Base-by-base conservation (phyloP, 1,140 invertebrate species). In the Cecropterus lyciades region DNA sequence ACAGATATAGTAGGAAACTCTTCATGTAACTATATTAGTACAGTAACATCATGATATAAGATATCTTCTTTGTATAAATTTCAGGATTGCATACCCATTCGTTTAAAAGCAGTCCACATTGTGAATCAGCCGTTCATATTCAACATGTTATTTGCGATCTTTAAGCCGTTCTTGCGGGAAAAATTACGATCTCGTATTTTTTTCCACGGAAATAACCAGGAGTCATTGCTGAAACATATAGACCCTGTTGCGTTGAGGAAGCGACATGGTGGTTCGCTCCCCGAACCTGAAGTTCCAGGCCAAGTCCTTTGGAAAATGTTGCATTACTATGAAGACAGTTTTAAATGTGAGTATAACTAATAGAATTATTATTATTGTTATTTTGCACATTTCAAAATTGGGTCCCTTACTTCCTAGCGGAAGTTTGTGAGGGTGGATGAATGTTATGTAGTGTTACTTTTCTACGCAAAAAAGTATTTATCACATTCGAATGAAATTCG, bases 71-170 rank as follows among this genome's bases (percentile, higher is more conserved):
- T 24, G 20, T 24, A 24, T 24, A 24, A 3, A 27, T 77, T 91
- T 93, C 94, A 93, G 92, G 97, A 98, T 66, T 95, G 95, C 11
- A 94, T 97, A 30, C 97, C 97, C 0, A 87, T 96, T 6, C 94
- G 97, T 68, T 88, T 98, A 17, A 98, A 98, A 88, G 96, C 95
- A 46, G 95, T 98, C 42, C 97, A 98, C 76, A 95, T 98, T 63
- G 92, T 98, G 0, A 97, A 98, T 83, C 97, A 98, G 81, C 97
- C 97, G 0, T 96, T 95, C 72, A 93, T 98, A 27, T 98, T 98
- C 87, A 97, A 97, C 78, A 95, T 97, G 88, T 94, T 98, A 1
- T 98, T 97, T 79, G 94, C 95, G 0, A 93, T 98, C n/a, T 96
- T 98, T 81, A 98, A 98, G 80, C 97, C 96, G 3, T 98, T 98